phyloP scores from a whole-genome alignment of 2,888 invertebrate species.

The Dascillus cervinus region DNA sequence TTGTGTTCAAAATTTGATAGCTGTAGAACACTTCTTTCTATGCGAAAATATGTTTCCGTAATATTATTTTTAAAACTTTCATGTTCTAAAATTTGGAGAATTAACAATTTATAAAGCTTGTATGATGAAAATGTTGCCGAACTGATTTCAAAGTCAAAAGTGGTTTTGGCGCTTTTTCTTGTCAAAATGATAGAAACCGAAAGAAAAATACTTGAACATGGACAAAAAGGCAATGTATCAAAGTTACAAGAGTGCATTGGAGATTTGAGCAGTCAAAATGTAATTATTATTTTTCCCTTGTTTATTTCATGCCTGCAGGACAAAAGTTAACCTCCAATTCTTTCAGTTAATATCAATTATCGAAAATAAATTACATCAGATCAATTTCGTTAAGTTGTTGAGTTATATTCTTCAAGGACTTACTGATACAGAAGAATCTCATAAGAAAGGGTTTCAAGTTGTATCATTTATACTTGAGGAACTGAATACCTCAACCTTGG shows the following conservation, averaged over 20 bases:
- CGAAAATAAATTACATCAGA: conserved; percentile 20
- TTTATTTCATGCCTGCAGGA: too few species aligned
- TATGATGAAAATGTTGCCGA: too few species aligned
- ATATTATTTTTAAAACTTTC: too few species aligned
- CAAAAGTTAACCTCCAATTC: neutral
- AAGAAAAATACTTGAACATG: conserved; percentile 25
- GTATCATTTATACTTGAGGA: conserved; percentile 27
- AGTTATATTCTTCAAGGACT: conserved; percentile 32
- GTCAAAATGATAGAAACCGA: conserved; percentile 15
- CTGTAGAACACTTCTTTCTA: too few species aligned
- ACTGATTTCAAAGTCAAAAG: too few species aligned
- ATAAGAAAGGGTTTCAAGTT: conserved; percentile 29
- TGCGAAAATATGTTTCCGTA: too few species aligned
- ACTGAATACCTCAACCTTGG: conserved; percentile 26
- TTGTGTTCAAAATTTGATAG: too few species aligned
- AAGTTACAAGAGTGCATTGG: conserved; percentile 24
- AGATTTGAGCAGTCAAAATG: conserved; percentile 21
- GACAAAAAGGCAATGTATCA: conserved; percentile 25
- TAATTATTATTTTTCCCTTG: conserved; percentile 17
- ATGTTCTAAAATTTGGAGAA: too few species aligned
- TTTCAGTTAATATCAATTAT: conserved; percentile 27
- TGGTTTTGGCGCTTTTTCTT: too few species aligned
- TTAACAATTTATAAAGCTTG: too few species aligned
- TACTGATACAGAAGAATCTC: conserved; percentile 24
- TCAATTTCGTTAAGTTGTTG: conserved; percentile 30